A percentile compares a stretch with the other conserved stretches of the same genome.
phyloP scores from a whole-genome alignment of 2,797 vertebrate species.

The Myotis findleyi region DNA sequence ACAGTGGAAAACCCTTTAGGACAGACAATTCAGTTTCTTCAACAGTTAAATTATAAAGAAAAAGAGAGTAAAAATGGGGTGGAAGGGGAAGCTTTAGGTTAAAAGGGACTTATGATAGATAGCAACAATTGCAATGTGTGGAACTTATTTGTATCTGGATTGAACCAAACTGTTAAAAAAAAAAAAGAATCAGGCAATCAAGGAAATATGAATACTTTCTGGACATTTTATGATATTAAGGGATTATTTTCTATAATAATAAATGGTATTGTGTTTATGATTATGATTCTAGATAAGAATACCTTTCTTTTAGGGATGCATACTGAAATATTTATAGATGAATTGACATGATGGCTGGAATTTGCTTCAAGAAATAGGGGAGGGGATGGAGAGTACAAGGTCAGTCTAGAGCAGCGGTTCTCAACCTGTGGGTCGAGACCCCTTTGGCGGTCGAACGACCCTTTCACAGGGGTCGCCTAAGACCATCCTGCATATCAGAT shows the following conservation, averaged over 20 bases:
- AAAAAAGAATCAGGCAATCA: not conserved
- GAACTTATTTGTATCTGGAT: not conserved
- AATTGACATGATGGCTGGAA: not conserved
- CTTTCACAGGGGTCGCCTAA: too few species aligned
- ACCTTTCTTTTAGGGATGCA: not conserved
- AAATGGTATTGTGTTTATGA: not conserved
- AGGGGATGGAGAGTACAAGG: not conserved
- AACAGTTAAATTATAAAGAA: slow-evolving; percentile 55
- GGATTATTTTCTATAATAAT: not conserved
- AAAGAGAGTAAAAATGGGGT: not conserved
- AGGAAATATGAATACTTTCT: not conserved
- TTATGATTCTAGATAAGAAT: not conserved
- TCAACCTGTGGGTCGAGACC: too few species aligned
- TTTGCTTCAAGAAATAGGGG: not conserved
- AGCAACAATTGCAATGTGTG: not conserved
- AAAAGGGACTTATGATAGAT: slow-evolving; percentile 15
- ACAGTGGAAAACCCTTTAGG: slow-evolving; percentile 55
- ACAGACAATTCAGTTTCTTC: slow-evolving; percentile 56
- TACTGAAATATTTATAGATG: not conserved
- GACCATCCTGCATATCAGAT: too few species aligned
- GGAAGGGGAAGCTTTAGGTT: not conserved
- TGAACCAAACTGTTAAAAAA: not conserved
- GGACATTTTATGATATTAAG: not conserved
- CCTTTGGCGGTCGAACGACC: too few species aligned
- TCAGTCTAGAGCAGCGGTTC: too few species aligned